These are phyloP conservation scores for Lepus timidus DNA, from an alignment of 2,113 vertebrate species.

Conservation along the genomic window DNA sequence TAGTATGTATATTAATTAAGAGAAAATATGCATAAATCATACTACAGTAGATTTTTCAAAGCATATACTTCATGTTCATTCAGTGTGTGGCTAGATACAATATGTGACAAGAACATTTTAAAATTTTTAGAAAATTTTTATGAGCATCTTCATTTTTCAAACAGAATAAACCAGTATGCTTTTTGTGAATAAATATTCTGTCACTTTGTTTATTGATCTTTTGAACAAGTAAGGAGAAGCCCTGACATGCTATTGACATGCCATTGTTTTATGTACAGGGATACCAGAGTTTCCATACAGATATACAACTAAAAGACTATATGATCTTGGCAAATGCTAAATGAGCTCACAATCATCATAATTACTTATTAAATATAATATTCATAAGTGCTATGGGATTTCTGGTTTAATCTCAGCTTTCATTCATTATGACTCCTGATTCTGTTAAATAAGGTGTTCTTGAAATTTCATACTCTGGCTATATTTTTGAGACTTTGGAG, in stretches of 20 bases:
- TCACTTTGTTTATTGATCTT: background rate
- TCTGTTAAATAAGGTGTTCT: background rate
- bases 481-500: background rate
- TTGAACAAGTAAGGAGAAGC: background rate
- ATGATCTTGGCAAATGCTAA: background rate
- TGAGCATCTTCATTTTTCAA: background rate
- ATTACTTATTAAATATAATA: background rate
- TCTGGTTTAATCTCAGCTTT: background rate
- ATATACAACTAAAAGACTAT: fast-evolving
- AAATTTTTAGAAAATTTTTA: conserved; percentile 24
- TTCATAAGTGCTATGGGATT: background rate
- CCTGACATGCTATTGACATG: background rate
- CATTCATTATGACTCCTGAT: background rate
- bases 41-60: background rate
- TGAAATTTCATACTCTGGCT: background rate
- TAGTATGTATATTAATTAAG: background rate
- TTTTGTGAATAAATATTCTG: background rate
- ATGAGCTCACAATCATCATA: background rate
- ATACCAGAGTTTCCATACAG: background rate
- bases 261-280: background rate
- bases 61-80: background rate
- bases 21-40: background rate
- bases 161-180: background rate
- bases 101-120: background rate
- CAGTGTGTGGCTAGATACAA: background rate